Conservation (phyloP, 2,113 vertebrate genomes). For the Labeo rohita region DNA sequence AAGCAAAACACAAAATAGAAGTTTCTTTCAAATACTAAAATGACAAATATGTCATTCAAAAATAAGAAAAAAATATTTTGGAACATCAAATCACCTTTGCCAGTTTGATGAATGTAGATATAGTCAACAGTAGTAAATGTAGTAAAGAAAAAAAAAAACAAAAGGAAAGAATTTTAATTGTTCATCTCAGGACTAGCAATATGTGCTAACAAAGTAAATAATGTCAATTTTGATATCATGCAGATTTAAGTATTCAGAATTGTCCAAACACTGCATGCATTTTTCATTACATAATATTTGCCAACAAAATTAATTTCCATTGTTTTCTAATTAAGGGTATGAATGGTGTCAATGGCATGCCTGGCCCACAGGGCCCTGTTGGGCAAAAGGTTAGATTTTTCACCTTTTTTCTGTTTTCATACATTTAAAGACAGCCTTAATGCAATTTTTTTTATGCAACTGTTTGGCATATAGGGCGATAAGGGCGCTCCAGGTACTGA, state of each 20-base stretch:
- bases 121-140: no score
- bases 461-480: slow-evolving; percentile 43
- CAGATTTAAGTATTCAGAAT: background rate
- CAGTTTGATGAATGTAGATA: background rate
- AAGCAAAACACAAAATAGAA: background rate
- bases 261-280: background rate
- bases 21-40: background rate
- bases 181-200: background rate
- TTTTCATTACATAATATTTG: background rate
- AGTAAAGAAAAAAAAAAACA: no score
- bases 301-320: background rate
- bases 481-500: slow-evolving; percentile 50
- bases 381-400: slow-evolving; percentile 74
- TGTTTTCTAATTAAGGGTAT: slow-evolving; percentile 72
- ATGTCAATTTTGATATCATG: background rate
- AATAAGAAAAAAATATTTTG: background rate
- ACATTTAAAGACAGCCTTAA: background rate
- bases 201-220: background rate
- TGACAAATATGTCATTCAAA: background rate
- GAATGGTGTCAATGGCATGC: slow-evolving; percentile 72
- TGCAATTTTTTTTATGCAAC: background rate
- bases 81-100: background rate
- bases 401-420: background rate
- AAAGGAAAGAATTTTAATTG: no score
- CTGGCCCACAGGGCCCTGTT: slow-evolving; percentile 73